These are phyloP conservation scores for Petaurus breviceps DNA, from an alignment of 2,113 vertebrate species.

Conservation along the genomic window DNA sequence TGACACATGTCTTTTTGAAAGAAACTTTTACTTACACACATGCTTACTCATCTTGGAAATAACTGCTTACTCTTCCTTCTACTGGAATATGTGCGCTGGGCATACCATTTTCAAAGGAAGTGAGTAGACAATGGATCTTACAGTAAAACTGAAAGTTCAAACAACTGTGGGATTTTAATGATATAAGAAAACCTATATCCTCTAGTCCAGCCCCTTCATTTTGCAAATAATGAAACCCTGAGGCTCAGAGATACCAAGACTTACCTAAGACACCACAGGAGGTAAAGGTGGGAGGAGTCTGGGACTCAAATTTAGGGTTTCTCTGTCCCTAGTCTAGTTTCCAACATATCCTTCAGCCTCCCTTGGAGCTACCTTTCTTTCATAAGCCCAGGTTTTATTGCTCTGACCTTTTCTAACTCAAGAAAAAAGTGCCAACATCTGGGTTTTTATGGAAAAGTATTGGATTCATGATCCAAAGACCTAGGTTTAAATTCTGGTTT, in stretches of 20 bases:
- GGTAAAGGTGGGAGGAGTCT: background rate
- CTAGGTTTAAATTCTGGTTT: background rate
- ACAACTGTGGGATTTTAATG: background rate
- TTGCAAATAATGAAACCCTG: background rate
- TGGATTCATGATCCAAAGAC: background rate
- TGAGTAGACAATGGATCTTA: conserved; percentile 37
- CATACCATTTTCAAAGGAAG: conserved; percentile 44
- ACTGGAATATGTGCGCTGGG: background rate
- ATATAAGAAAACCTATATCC: background rate
- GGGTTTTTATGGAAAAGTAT: background rate
- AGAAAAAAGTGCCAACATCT: background rate
- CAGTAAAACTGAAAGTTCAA: conserved; percentile 14
- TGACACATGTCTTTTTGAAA: conserved; percentile 17
- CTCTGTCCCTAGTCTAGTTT: background rate
- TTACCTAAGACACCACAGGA: background rate
- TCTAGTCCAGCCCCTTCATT: background rate
- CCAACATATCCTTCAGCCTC: background rate
- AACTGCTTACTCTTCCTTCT: conserved; percentile 25
- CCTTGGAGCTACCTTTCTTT: background rate
- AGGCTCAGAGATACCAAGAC: background rate
- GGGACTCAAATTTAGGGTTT: background rate
- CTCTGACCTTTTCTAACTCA: background rate
- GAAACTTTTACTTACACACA: background rate
- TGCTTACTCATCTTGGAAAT: conserved; percentile 47
- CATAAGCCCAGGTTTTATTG: background rate